A percentile compares a stretch with the other conserved stretches of the same genome.
These are phyloP conservation scores for Hydrozoanthus tunicans DNA, from an alignment of 64 coral and sea anemone species.

Conservation along the genomic window DNA sequence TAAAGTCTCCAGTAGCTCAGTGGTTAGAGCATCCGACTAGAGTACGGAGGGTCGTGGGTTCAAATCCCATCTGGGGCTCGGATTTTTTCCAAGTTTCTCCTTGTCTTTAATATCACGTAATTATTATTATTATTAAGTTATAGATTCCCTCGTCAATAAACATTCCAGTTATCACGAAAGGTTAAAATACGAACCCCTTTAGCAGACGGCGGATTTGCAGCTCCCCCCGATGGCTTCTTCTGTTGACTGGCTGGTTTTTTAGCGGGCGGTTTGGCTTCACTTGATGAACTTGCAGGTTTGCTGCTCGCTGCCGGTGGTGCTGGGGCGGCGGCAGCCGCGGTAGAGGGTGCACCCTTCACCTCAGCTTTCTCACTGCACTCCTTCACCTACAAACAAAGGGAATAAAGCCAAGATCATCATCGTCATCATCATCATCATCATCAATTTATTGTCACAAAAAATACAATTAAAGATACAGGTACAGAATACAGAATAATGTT, in stretches of 20 bases:
- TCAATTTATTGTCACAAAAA: neutral
- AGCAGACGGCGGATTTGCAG: slow-evolving; percentile 53
- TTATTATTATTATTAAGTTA: no score
- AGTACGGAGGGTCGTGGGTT: no score
- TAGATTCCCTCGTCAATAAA: no score
- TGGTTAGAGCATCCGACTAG: no score
- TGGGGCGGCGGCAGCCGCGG: neutral
- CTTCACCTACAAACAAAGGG: slow-evolving; percentile 72
- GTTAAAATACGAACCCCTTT: slow-evolving; percentile 48
- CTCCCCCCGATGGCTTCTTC: slow-evolving; percentile 40
- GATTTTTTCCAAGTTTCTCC: no score
- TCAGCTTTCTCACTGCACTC: slow-evolving; percentile 93
- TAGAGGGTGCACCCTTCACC: slow-evolving; percentile 60
- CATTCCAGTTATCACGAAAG: no score
- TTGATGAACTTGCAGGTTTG: slow-evolving; percentile 48
- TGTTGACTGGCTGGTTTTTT: slow-evolving; percentile 66
- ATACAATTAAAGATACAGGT: no score
- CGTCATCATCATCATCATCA: neutral
- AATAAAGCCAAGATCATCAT: neutral
- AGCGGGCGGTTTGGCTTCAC: slow-evolving; percentile 32
- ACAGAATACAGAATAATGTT: neutral
- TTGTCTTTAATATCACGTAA: no score
- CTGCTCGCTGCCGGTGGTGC: slow-evolving; percentile 14
- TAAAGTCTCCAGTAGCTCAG: no score
- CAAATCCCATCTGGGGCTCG: no score